Base-by-base conservation (phyloP, 53 echinoderm and acorn worm species). In the Paracentrotus lividus region DNA sequence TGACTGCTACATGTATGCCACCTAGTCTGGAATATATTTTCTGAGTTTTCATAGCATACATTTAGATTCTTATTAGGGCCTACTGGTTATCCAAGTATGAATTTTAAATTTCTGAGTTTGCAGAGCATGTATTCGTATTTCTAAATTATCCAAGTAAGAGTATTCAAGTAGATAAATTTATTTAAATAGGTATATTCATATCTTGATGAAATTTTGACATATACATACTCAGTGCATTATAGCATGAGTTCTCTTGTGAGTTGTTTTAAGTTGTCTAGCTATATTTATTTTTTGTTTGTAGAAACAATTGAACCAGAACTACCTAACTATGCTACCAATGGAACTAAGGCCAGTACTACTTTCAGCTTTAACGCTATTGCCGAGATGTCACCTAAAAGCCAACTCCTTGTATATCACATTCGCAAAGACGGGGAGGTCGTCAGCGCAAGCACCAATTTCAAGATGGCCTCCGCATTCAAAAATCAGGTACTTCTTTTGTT, bases 371-470 rank as follows among this genome's bases (percentile, higher is more conserved):
- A 59, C 20, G 93, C 93, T 32, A 57, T 93, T 1, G 14, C 87
- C 1, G 66, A 59, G 24, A 96, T 96, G 96, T 94, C 95, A 15
- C 96, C 96, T 1, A 84, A 49, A 18, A 88, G 92, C 32, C 88
- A 56, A 23, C 32, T 96, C 3, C 43, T 96, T 33, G 90, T 96
- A 7, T 96, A 94, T 85, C 95, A 92, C 54, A 95, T 93, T 23
- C 77, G 94, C 7, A n/a, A 55, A 5, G 96, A 96, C 75, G 86
- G 90, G 0, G 96, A 96, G 68, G 90, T 96, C 36, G 93, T 96
- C n/a, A 92, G 94, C 1, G 96, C 89, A 12, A 89, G 61, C 26
- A 81, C 68, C n/a, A 26, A 72, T 14, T 88, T 95, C 36, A 94
- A 92, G 32, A 94, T 96, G 8, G 55, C 87, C 23, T 51, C 92